phyloP scores from a whole-genome alignment of 2,888 invertebrate species.

The Polydrusus pterygomalis region DNA sequence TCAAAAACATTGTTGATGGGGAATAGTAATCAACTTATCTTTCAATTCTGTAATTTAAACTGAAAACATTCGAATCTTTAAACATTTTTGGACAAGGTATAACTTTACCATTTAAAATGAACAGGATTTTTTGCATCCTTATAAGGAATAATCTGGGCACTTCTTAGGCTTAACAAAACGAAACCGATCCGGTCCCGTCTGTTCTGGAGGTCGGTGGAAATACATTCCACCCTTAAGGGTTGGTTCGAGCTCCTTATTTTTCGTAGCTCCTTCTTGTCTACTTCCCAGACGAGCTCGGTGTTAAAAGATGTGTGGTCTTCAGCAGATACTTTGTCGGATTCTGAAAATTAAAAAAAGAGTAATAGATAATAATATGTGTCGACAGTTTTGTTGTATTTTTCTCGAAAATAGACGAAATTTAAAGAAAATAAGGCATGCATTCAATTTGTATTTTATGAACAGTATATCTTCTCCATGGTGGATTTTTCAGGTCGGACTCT shows the following conservation, averaged over 20 bases:
- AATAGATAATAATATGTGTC: too few relatives aligned
- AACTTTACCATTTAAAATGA: conserved; percentile 76
- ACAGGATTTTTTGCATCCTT: conserved; percentile 72
- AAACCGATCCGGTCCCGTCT: conserved; percentile 82
- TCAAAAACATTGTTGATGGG: too few relatives aligned
- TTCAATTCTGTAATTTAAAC: too few relatives aligned
- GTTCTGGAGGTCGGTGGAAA: conserved; percentile 74
- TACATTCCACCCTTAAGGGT: conserved; percentile 83
- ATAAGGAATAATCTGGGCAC: conserved; percentile 79
- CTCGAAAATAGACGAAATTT: too few relatives aligned
- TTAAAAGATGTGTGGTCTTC: conserved; percentile 79
- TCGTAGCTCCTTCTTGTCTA: conserved; percentile 81
- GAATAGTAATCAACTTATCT: too few relatives aligned
- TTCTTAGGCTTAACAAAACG: conserved; percentile 80
- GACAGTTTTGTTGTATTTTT: too few relatives aligned
- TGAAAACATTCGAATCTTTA: too few relatives aligned
- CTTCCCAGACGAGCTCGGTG: conserved; percentile 87
- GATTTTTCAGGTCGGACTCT: too few relatives aligned
- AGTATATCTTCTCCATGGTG: too few relatives aligned
- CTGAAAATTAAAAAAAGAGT: conserved; percentile 67
- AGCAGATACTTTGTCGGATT: conserved; percentile 79
- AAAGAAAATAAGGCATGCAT: too few relatives aligned
- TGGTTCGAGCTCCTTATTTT: conserved; percentile 84
- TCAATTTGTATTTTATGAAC: too few relatives aligned
- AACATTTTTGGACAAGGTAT: background rate